A percentile compares a stretch with the other conserved stretches of the same genome.
Evolutionary conservation across 2,888 invertebrate genomes (phyloP).

Genomic region (Harmothoe impar): DNA sequence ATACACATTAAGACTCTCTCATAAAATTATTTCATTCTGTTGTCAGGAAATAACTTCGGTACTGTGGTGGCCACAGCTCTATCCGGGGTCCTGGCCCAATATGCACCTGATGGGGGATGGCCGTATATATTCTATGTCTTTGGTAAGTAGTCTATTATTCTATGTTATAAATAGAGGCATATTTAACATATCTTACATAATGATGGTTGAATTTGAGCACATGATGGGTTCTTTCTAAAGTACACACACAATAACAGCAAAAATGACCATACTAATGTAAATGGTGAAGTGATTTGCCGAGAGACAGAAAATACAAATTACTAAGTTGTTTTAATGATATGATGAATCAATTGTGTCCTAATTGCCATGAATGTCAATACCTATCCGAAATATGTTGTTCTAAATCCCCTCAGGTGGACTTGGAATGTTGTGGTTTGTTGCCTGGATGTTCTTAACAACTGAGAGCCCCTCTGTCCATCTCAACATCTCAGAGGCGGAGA

Average conservation of each 20-base stretch:
- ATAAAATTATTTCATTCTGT: background rate
- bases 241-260: too few relatives aligned
- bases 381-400: too few relatives aligned
- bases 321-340: too few relatives aligned
- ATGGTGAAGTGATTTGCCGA: background rate
- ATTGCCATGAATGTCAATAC: too few relatives aligned
- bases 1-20: too few relatives aligned
- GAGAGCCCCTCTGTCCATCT: slow-evolving; percentile 34
- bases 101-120: slow-evolving; percentile 61
- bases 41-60: background rate
- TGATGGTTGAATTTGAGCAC: too few relatives aligned
- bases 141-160: slow-evolving; percentile 57
- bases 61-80: background rate
- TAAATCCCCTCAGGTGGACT: background rate
- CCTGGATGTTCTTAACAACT: slow-evolving; percentile 53
- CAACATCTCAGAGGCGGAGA: slow-evolving; percentile 15
- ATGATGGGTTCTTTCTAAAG: too few relatives aligned
- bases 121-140: slow-evolving; percentile 63
- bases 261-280: too few relatives aligned
- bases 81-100: slow-evolving; percentile 52
- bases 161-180: too few relatives aligned
- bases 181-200: too few relatives aligned
- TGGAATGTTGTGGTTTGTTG: slow-evolving; percentile 18
- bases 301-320: too few relatives aligned
- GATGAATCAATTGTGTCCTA: too few relatives aligned